Conservation (phyloP, 2,113 vertebrate species). For the Agelaius phoeniceus region DNA sequence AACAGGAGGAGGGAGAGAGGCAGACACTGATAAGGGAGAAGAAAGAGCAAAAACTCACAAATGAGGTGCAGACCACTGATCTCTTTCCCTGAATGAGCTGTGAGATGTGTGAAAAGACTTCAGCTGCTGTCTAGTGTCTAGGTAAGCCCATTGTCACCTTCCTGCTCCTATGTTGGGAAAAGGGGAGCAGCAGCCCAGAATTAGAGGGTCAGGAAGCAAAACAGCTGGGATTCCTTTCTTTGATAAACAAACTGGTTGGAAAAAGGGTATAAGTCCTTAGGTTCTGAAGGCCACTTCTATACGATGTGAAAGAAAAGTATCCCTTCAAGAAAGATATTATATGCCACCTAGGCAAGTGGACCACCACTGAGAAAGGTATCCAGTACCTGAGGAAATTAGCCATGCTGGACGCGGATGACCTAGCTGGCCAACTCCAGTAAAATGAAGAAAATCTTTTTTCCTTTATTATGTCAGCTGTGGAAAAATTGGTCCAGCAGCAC, state of each 20-base stretch:
- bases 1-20: not conserved
- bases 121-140: not conserved
- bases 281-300: not conserved
- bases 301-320: not conserved
- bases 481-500: not conserved
- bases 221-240: not conserved
- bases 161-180: not conserved
- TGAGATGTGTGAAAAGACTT: not conserved
- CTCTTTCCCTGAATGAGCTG: not conserved
- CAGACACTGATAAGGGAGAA: not conserved
- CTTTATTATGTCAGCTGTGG: not conserved
- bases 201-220: not conserved
- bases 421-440: not conserved
- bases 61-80: not conserved
- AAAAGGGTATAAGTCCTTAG: not conserved
- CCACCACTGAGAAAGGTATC: not conserved
- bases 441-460: not conserved
- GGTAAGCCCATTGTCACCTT: not conserved
- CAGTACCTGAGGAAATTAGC: not conserved
- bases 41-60: not conserved
- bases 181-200: not conserved
- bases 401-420: not conserved
- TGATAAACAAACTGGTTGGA: not conserved
- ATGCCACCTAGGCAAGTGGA: not conserved
- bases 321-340: not conserved